Evolutionary conservation across 2,888 invertebrate genomes (phyloP).

Genomic region (Andricus quercusramuli): DNA sequence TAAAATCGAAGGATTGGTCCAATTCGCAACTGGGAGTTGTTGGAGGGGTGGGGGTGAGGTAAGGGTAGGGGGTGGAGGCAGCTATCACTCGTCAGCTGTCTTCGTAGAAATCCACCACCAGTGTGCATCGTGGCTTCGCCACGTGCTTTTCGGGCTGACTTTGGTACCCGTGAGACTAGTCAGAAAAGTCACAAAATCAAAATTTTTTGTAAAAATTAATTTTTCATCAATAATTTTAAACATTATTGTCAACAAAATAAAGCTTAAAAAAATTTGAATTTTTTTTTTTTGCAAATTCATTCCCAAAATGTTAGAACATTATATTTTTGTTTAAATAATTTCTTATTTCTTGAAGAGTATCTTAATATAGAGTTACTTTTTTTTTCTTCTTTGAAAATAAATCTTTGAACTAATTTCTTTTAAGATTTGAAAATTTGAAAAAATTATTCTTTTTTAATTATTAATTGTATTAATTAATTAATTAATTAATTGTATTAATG

Average conservation of each 20-base stretch:
- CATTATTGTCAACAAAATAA: not conserved
- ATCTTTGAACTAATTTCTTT: too few species aligned
- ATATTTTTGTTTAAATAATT: not conserved
- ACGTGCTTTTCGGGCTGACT: constrained; percentile 70
- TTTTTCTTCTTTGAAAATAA: too few species aligned
- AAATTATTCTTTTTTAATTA: too few species aligned
- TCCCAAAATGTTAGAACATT: not conserved
- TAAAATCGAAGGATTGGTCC: not conserved
- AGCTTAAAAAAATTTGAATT: not conserved
- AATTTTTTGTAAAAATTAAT: too few species aligned
- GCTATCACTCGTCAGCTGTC: constrained; percentile 73
- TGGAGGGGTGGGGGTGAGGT: constrained; percentile 49
- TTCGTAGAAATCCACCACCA: constrained; percentile 66
- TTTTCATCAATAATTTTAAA: not conserved
- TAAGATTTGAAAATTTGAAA: too few species aligned
- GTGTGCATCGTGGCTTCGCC: constrained; percentile 74
- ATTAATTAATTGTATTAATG: too few species aligned
- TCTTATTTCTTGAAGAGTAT: not conserved
- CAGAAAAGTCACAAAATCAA: too few species aligned
- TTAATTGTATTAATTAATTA: too few species aligned
- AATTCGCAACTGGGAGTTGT: constrained; percentile 46
- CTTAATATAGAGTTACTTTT: too few species aligned
- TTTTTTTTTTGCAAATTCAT: not conserved
- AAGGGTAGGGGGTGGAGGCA: constrained; percentile 52
- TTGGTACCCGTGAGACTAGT: constrained; percentile 42